Percentiles rank a stretch among this genome's conserved stretches.
These are phyloP conservation scores for Doryteuthis pealeii DNA, from an alignment of 1,140 invertebrate genomes.

Conservation along the genomic window DNA sequence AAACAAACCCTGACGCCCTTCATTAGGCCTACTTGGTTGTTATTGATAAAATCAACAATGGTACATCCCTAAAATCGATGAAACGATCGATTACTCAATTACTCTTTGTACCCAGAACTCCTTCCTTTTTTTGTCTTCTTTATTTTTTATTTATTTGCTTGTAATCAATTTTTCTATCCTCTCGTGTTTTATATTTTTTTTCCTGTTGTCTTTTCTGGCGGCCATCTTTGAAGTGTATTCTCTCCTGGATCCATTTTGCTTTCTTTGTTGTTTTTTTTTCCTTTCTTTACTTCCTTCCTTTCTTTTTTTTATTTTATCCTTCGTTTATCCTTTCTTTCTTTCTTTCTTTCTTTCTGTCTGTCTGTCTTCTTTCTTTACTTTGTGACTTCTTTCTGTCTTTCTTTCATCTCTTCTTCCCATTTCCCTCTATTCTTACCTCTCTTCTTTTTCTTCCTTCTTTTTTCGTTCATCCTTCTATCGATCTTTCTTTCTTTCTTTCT, in stretches of 20 bases:
- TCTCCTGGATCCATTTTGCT: too few relatives aligned
- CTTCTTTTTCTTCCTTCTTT: too few relatives aligned
- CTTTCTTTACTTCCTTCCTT: background rate
- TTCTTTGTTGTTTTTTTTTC: background rate
- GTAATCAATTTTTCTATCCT: background rate
- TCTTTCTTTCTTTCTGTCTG: background rate
- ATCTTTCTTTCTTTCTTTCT: too few relatives aligned
- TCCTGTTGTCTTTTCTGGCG: background rate
- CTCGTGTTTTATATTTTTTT: background rate
- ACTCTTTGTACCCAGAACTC: too few relatives aligned
- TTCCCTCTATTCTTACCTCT: background rate
- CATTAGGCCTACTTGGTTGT: too few relatives aligned
- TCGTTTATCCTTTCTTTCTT: background rate
- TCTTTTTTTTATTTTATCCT: background rate
- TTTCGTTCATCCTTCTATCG: too few relatives aligned
- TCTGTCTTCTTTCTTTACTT: background rate
- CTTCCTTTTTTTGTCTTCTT: too few relatives aligned
- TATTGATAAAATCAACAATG: too few relatives aligned
- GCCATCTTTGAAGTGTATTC: too few relatives aligned
- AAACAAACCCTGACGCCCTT: too few relatives aligned
- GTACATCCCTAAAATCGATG: too few relatives aligned
- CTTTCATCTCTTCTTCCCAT: background rate
- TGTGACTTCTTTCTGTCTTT: background rate
- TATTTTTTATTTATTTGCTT: background rate
- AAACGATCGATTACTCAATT: too few relatives aligned